phyloP scores from a whole-genome alignment of 2,888 invertebrate species.

The Smittia sp. region DNA sequence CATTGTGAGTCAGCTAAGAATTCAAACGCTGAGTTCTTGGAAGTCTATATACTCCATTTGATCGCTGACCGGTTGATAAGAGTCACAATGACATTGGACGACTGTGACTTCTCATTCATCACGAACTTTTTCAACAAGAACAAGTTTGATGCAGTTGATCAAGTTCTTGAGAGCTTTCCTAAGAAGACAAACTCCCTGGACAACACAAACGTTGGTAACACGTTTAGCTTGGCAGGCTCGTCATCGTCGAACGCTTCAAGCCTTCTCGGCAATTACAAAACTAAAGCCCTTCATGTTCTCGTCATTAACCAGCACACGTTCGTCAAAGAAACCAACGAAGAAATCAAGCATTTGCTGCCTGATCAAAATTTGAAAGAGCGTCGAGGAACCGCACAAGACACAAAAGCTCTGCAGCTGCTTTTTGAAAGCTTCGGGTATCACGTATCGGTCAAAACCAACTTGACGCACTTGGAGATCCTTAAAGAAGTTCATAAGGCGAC shows the following conservation, averaged over 20 bases:
- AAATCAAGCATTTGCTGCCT: conserved; percentile 46
- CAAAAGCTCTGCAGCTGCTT: conserved; percentile 44
- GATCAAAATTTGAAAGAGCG: conserved; percentile 44
- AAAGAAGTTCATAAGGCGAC: conserved; percentile 46
- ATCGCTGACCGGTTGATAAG: conserved; percentile 46
- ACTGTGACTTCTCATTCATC: conserved; percentile 46
- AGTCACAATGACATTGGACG: conserved; percentile 44
- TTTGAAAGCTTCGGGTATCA: conserved; percentile 49
- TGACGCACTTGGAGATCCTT: conserved; percentile 47
- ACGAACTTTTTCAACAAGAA: conserved; percentile 47
- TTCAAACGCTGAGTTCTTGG: conserved; percentile 47
- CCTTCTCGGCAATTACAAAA: conserved; percentile 44
- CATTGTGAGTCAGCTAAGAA: conserved; percentile 45
- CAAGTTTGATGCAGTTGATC: conserved; percentile 44
- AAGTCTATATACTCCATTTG: conserved; percentile 50
- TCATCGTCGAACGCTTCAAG: not conserved
- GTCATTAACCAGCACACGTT: conserved; percentile 51
- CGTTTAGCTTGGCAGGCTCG: too few species aligned
- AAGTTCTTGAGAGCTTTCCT: conserved; percentile 6
- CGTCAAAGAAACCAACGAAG: conserved; percentile 44
- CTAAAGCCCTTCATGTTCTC: conserved; percentile 45
- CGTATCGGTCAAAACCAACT: conserved; percentile 45
- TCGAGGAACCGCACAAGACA: conserved; percentile 49
- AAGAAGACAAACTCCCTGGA: conserved; percentile 4
- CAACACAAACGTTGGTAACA: not conserved